These are phyloP conservation scores for Rhombomys opimus DNA, from an alignment of 2,113 vertebrate species.

Conservation along the genomic window DNA sequence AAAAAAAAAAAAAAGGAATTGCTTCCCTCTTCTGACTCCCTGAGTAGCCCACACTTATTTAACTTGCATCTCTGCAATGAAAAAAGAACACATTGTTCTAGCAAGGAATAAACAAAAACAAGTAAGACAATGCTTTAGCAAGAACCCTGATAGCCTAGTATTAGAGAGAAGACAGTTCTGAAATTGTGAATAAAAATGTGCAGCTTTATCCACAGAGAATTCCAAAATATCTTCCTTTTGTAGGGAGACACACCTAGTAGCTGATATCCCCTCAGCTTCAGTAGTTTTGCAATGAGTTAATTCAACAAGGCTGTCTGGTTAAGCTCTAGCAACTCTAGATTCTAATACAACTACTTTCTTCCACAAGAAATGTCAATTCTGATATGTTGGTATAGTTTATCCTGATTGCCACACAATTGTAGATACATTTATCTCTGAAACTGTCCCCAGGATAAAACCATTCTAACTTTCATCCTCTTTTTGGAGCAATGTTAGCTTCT, in stretches of 20 bases:
- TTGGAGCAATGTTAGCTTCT: not conserved
- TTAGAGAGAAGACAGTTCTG: not conserved
- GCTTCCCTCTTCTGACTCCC: not conserved
- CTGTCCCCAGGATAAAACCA: not conserved
- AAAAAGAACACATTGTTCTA: not conserved
- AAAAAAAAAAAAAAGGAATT: not conserved
- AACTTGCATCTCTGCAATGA: not conserved
- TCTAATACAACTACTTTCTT: not conserved
- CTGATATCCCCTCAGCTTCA: not conserved
- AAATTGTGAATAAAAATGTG: not conserved
- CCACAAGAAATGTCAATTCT: not conserved
- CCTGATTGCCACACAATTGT: not conserved
- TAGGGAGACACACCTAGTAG: not conserved
- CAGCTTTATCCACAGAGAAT: not conserved
- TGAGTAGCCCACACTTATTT: not conserved
- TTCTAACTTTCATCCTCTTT: too few species aligned
- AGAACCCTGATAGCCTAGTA: not conserved
- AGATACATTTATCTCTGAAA: not conserved
- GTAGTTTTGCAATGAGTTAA: not conserved
- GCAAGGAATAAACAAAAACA: not conserved
- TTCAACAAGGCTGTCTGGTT: not conserved
- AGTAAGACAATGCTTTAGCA: not conserved
- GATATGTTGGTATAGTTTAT: not conserved
- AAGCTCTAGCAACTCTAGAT: accelerated
- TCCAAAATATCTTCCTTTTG: not conserved